Evolutionary conservation across 1,140 invertebrate species (phyloP), one percentile per base, ranked within the genome.

Genomic region (Nixonia krombeini): DNA sequence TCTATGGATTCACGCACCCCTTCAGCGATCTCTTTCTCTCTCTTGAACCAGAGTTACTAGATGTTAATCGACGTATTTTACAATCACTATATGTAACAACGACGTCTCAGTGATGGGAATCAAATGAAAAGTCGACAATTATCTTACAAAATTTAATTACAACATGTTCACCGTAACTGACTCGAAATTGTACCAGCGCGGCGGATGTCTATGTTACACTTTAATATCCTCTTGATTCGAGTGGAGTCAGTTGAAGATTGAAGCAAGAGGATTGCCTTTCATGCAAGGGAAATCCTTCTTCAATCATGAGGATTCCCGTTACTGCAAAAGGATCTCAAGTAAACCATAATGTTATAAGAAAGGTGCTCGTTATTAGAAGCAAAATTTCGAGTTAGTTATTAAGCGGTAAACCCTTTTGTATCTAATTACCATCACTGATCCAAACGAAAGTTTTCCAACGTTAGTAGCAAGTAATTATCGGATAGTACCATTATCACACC

Each of bases 401-500:
- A 33, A 10, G 10, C 13, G 12, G 21, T n/a, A n/a, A 21, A 21
- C 6, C 6, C 59, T 59, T 64, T 53, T 53, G 3, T 15, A 25
- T 53, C 5, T 16, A 63, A 64, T 62, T 68, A 42, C 57, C 65
- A 68, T 62, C 65, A 68, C 57, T 68, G 65, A 46, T 55, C 6
- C 10, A 67, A 59, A 67, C 33, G 33, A 57, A 28, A 51, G 18
- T n/a, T n/a, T 45, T 61, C 51, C 52, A 67, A 67, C 56, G 56
- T 23, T 61, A 56, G 57, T 37, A 62, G 52, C 65, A 58, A 57
- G 52, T 56, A 68, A 52, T 21, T 3, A 21, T 66, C 49, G 17
- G 58, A 44, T 62, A 69, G 44, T 69, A 69, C 65, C 58, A 69
- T 58, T 69, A 69, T 63, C 65, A 69, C 55, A 69, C 65, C 58